Evolutionary conservation across 2,113 vertebrate species (phyloP), one percentile per base, ranked within the genome.

Genomic region (Gnathonemus echidnorhynchus): DNA sequence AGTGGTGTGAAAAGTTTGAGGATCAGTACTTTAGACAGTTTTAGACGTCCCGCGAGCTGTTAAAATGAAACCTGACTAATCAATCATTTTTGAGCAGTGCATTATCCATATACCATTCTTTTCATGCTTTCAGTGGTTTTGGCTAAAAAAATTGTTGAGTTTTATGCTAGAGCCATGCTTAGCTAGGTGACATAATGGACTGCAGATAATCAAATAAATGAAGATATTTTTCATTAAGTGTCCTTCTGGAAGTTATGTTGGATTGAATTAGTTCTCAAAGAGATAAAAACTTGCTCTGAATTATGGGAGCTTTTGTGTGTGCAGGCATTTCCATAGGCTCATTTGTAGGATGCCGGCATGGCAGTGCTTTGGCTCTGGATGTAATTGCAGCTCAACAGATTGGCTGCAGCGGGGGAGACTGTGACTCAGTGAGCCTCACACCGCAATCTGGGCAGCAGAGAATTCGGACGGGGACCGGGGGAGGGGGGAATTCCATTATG

Each of bases 311-410:
- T 39, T 17, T 87, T 56, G 49, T 39, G 27, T 31, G 89, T 49
- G 46, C 39, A 88, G 88, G 70, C 70, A 62, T 87, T 87, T 89
- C 50, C 88, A 89, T 84, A 58, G 58, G 87, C 84, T 91, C 70
- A 77, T 56, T 74, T 88, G 21, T n/a, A 89, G 56, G 42, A 89
- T 58, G 31, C 15, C 49, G 49, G 88, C 74, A 19, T 49, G 50
- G 52, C 86, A 49, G 35, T 31, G 62, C 88, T 89, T 86, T 58
- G 42, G 86, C 49, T 89, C 31, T 89, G 88, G 88, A 91, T 93
- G 91, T 89, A 91, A 92, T 89, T 91, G 70, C 77, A 90, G 89
- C 88, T n/a, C 86, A 85, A 85, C 92, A 91, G 80, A 91, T 91
- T 91, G 91, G 89, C 45, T 50, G 89, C 74, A 84, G 91, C 31